phyloP scores from a whole-genome alignment of 2,113 vertebrate genomes.

The Archocentrus centrarchus region DNA sequence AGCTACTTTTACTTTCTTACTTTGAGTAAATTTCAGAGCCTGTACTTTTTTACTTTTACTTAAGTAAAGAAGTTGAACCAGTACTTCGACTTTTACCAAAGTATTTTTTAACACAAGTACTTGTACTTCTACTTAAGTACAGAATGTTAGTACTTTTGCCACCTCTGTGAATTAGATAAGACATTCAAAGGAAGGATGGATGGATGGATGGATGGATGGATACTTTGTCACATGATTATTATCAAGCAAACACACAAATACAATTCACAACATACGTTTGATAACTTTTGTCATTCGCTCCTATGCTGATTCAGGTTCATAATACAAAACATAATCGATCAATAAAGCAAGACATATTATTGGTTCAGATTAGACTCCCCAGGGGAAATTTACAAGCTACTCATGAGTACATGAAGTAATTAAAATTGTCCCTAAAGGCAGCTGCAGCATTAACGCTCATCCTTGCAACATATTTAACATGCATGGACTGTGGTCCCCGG shows the following conservation, averaged over 20 bases:
- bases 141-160: no score
- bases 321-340: neutral
- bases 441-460: neutral
- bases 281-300: neutral
- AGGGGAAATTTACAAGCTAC: neutral
- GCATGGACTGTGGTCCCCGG: neutral
- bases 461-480: neutral
- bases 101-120: no score
- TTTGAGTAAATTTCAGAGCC: no score
- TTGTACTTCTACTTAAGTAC: no score
- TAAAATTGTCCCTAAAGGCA: neutral
- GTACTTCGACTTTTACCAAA: no score
- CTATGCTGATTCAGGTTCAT: neutral
- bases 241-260: no score
- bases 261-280: no score
- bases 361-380: neutral
- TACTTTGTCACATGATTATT: no score
- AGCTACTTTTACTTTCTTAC: no score
- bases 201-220: fast-evolving
- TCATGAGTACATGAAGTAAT: neutral
- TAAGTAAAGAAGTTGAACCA: no score
- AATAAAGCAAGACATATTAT: fast-evolving
- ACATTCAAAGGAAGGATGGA: neutral
- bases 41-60: no score
- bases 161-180: neutral